Percentiles rank a stretch among this genome's conserved stretches.
Conservation (phyloP, 2,888 invertebrate genomes). For the Portevinia maculata region DNA sequence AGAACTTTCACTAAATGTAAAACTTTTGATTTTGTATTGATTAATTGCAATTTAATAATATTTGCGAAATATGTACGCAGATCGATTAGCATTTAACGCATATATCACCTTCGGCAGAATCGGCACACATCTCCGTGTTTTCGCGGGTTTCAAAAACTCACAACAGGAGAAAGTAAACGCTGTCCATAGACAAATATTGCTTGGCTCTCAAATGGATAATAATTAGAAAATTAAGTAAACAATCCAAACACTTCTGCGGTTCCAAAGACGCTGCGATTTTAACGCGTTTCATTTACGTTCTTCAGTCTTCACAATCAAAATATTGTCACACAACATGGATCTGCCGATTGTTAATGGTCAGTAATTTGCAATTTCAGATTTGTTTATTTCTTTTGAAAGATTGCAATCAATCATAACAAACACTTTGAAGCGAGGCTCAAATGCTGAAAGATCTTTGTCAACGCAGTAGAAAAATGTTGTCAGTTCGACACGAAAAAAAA, state of each 20-base stretch:
- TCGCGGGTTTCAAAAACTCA: too few species aligned
- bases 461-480: too few species aligned
- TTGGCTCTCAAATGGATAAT: background rate
- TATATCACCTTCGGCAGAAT: too few species aligned
- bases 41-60: too few species aligned
- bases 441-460: too few species aligned
- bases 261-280: too few species aligned
- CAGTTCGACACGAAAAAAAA: too few species aligned
- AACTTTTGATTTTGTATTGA: too few species aligned
- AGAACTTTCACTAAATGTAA: too few species aligned
- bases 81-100: too few species aligned
- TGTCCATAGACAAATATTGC: background rate
- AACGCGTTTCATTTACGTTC: conserved; percentile 15
- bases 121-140: too few species aligned
- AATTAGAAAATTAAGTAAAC: background rate
- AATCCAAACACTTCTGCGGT: background rate
- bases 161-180: background rate
- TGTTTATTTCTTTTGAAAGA: conserved; percentile 3
- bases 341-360: conserved; percentile 18
- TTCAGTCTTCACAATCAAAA: conserved; percentile 23
- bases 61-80: too few species aligned
- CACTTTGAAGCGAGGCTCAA: conserved; percentile 12
- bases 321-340: background rate
- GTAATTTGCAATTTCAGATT: conserved; percentile 29
- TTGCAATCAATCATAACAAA: conserved; percentile 28